Conservation (phyloP, 2,113 vertebrate species). For the Alligator sinensis region DNA sequence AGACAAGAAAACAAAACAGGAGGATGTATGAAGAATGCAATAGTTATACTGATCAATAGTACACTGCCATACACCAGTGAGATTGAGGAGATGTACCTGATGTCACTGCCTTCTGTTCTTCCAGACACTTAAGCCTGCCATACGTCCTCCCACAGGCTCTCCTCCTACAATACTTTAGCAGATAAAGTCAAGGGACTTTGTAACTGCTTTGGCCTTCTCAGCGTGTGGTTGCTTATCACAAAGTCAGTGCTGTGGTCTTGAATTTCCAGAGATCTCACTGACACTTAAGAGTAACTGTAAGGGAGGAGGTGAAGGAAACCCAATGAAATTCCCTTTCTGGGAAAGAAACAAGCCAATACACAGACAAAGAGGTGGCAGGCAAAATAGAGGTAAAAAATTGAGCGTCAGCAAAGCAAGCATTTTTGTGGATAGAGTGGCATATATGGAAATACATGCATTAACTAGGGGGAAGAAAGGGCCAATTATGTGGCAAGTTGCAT, state of each 20-base stretch:
- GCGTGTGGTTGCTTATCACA: accelerated
- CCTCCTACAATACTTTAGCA: not conserved
- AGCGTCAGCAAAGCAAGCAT: not conserved
- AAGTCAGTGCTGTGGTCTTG: accelerated
- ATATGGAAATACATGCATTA: accelerated
- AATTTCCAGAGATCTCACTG: not conserved
- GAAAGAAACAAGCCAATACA: not conserved
- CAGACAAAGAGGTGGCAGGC: not conserved
- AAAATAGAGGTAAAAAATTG: not conserved
- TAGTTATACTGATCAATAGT: not conserved
- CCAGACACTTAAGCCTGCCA: accelerated
- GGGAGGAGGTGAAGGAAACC: not conserved
- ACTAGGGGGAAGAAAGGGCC: not conserved
- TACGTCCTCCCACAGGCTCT: not conserved
- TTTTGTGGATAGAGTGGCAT: not conserved
- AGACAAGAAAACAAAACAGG: not conserved
- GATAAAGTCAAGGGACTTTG: not conserved
- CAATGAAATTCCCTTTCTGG: not conserved
- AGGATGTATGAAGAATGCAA: not conserved
- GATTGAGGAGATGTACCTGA: not conserved
- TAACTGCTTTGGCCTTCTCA: accelerated
- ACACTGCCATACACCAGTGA: not conserved
- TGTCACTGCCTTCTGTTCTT: not conserved
- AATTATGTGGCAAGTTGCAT: not conserved
- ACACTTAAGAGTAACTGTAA: not conserved